phyloP scores from a whole-genome alignment of 2,888 invertebrate genomes.

The Chloroclysta siterata region DNA sequence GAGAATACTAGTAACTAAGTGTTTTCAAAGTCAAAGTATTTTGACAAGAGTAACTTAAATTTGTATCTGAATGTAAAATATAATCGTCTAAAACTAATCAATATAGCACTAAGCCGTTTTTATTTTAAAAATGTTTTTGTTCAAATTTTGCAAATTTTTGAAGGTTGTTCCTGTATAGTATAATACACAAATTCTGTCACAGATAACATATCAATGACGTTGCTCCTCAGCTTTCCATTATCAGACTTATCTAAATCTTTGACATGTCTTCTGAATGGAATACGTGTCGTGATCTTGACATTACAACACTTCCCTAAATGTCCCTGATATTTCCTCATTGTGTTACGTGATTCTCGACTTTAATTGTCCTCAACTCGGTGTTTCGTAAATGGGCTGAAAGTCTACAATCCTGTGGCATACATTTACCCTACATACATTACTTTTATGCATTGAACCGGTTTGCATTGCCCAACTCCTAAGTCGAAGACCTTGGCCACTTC shows the following conservation, averaged over 20 bases:
- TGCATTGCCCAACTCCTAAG: slow-evolving; percentile 40
- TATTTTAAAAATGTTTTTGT: no score
- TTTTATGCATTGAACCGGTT: slow-evolving; percentile 31
- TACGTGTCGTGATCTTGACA: slow-evolving; percentile 1
- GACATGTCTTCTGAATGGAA: neutral
- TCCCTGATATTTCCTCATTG: slow-evolving; percentile 7
- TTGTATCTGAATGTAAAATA: no score
- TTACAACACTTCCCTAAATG: slow-evolving; percentile 3
- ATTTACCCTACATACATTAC: slow-evolving; percentile 1
- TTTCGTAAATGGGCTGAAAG: slow-evolving; percentile 2
- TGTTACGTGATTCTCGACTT: slow-evolving; percentile 4
- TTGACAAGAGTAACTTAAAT: no score
- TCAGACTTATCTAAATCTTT: slow-evolving; percentile 1
- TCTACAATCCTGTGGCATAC: slow-evolving; percentile 10
- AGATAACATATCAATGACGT: neutral
- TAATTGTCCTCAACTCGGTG: slow-evolving; percentile 9
- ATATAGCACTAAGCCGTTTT: no score
- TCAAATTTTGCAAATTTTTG: neutral
- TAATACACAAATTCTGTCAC: neutral
- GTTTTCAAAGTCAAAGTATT: no score
- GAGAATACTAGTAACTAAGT: no score
- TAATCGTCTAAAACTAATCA: neutral
- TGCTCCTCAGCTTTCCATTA: neutral
- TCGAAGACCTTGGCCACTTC: slow-evolving; percentile 35
- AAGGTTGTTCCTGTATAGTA: neutral